phyloP scores from a whole-genome alignment of 2,113 vertebrate species.

The Gulo gulo region DNA sequence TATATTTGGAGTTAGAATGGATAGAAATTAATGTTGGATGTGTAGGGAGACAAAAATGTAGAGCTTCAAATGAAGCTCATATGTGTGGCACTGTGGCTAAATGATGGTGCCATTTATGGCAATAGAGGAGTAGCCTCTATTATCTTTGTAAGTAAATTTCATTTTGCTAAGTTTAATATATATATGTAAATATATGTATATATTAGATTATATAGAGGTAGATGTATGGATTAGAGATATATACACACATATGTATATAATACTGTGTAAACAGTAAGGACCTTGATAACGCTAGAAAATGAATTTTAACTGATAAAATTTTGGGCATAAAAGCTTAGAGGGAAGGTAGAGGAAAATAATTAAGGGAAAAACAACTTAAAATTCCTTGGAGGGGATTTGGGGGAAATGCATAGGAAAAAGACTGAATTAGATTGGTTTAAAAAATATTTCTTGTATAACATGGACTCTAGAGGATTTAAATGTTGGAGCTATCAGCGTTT shows the following conservation, averaged over 20 bases:
- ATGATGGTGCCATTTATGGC: not conserved
- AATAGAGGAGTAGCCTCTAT: not conserved
- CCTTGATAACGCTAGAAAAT: not conserved
- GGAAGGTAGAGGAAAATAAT: not conserved
- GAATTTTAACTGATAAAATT: not conserved
- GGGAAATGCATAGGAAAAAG: not conserved
- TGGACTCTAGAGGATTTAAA: not conserved
- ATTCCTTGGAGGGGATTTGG: not conserved
- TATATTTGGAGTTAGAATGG: not conserved
- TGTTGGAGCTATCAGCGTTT: not conserved
- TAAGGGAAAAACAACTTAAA: not conserved
- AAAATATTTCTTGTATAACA: not conserved
- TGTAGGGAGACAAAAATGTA: not conserved
- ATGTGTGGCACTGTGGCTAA: not conserved
- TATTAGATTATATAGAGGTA: not conserved
- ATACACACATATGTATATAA: not conserved
- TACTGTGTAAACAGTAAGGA: not conserved
- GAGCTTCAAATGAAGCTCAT: not conserved
- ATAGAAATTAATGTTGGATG: not conserved
- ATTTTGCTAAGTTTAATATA: not conserved
- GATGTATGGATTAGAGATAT: not conserved
- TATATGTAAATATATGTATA: not conserved
- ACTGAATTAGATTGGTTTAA: not conserved
- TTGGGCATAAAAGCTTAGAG: not conserved
- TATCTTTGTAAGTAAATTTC: not conserved